Evolutionary conservation across 2,888 invertebrate genomes (phyloP).

Genomic region (Tachina grossa): DNA sequence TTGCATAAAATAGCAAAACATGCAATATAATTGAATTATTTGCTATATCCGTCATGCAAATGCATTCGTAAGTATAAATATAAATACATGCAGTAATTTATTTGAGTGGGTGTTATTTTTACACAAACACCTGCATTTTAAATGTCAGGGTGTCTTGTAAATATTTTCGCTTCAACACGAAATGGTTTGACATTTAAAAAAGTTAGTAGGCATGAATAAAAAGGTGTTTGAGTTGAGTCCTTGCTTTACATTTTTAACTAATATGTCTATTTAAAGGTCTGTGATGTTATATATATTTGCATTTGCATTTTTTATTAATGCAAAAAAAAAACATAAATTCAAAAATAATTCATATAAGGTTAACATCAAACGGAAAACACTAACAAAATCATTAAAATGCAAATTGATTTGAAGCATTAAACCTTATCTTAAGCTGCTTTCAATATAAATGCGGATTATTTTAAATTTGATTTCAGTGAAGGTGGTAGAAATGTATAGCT

Average conservation of each 20-base stretch:
- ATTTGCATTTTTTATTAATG: background rate
- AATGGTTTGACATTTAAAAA: background rate
- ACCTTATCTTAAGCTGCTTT: no score
- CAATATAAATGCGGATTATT: no score
- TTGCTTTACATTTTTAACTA: background rate
- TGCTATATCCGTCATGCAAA: background rate
- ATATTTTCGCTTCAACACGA: background rate
- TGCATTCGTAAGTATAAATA: background rate
- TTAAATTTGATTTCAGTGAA: no score
- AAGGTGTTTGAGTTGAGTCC: background rate
- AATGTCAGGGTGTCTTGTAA: slow-evolving; percentile 13
- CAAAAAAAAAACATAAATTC: background rate
- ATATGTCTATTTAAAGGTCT: no score
- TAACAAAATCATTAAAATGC: no score
- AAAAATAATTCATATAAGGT: no score
- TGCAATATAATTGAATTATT: slow-evolving; percentile 44
- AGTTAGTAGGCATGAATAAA: background rate
- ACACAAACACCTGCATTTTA: background rate
- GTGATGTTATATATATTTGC: background rate
- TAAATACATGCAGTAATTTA: background rate
- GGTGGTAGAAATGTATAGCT: no score
- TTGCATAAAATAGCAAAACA: slow-evolving; percentile 36
- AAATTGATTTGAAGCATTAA: no score
- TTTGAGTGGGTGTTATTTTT: slow-evolving; percentile 8
- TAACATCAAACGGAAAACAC: no score